Percentiles rank a stretch among this genome's conserved stretches.
These are phyloP conservation scores for Nemoura dubitans DNA, from an alignment of 2,888 invertebrate genomes.

Conservation along the genomic window DNA sequence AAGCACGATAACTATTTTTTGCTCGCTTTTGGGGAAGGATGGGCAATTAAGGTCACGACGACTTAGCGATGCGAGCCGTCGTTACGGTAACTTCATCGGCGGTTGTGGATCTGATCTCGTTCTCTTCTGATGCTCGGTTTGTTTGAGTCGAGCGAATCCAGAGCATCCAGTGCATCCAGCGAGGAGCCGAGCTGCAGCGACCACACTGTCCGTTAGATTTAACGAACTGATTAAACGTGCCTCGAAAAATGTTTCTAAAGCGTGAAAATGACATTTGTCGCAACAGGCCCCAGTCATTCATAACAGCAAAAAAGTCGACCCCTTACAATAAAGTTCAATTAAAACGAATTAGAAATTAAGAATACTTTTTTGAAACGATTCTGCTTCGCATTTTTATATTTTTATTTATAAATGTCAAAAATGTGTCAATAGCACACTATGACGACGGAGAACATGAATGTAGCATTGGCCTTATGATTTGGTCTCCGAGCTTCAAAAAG, in stretches of 20 bases:
- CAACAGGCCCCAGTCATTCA: no score
- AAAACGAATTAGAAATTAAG: background rate
- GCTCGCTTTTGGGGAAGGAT: background rate
- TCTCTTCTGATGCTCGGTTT: background rate
- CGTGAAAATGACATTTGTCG: background rate
- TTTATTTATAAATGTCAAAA: background rate
- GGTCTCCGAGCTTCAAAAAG: background rate
- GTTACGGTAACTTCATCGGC: background rate
- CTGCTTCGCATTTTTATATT: background rate
- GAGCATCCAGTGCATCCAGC: no score
- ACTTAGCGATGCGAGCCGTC: background rate
- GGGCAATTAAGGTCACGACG: background rate
- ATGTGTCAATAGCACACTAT: background rate
- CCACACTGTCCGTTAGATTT: background rate
- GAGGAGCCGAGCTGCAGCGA: background rate
- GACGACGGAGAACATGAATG: background rate
- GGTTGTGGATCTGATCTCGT: background rate
- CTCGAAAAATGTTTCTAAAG: background rate
- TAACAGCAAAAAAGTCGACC: no score
- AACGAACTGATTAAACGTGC: background rate
- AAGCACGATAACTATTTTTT: background rate
- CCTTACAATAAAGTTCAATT: no score
- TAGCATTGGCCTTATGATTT: background rate
- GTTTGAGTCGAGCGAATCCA: background rate
- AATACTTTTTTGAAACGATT: background rate